These are phyloP conservation scores for Glyphotaelius pellucidus DNA, from an alignment of 2,888 invertebrate genomes.

Conservation along the genomic window DNA sequence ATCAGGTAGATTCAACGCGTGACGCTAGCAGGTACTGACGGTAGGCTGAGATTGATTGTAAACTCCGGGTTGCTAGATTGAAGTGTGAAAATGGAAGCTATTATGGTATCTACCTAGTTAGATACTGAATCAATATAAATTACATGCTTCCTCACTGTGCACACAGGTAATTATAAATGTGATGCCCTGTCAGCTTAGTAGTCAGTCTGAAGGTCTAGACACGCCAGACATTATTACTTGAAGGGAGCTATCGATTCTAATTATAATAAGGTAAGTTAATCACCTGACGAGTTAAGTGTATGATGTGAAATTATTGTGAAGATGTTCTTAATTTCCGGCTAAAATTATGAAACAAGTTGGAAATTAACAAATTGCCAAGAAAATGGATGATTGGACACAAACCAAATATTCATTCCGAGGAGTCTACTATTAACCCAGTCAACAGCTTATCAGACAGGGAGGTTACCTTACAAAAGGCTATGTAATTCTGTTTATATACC, in stretches of 20 bases:
- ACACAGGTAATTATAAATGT: not conserved
- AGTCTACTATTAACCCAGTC: not conserved
- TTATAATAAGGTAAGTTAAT: not conserved
- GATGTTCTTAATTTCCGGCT: not conserved
- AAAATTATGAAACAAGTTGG: not conserved
- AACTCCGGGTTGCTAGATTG: not conserved
- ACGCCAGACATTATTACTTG: not conserved
- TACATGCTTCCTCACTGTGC: not conserved
- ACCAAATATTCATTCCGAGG: not conserved
- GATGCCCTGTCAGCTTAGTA: not conserved
- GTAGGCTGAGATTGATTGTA: not conserved
- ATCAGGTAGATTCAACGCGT: not conserved
- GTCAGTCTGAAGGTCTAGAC: not conserved
- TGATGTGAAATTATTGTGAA: not conserved
- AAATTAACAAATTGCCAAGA: not conserved
- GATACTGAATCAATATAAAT: not conserved
- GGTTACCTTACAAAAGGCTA: too few species aligned
- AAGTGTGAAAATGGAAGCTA: not conserved
- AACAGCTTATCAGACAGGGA: too few species aligned
- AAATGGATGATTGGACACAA: not conserved
- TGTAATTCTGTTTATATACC: too few species aligned
- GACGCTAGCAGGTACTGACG: not conserved
- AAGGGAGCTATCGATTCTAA: not conserved
- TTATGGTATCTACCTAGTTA: not conserved
- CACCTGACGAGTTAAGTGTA: not conserved